A percentile compares a stretch with the other conserved stretches of the same genome.
Conservation (phyloP, 2,888 invertebrate species). For the Dysmachus trigonus region DNA sequence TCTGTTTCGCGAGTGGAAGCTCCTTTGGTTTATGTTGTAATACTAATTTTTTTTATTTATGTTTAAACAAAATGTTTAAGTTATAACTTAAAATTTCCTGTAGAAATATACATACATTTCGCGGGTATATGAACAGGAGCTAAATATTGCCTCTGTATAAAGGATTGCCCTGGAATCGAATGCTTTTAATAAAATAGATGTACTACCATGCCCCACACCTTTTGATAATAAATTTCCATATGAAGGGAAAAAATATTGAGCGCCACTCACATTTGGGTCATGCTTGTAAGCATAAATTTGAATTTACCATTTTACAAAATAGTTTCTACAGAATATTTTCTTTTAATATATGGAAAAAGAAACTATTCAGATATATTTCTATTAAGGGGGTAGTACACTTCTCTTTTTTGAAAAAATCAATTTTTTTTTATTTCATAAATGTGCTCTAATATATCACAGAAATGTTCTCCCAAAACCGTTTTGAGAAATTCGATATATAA, state of each 20-base stretch:
- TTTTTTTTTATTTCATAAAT: no score
- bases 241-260: background rate
- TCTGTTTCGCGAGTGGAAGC: background rate
- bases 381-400: no score
- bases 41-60: background rate
- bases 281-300: background rate
- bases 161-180: background rate
- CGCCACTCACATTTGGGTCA: background rate
- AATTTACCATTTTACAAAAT: background rate
- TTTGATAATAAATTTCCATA: background rate
- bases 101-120: background rate
- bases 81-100: background rate
- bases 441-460: no score
- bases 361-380: background rate
- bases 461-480: no score
- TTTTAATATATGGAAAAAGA: background rate
- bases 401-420: no score
- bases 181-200: background rate
- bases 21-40: background rate
- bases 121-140: background rate
- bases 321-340: background rate
- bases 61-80: background rate
- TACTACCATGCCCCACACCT: no score
- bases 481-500: no score
- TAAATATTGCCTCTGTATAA: background rate